A percentile compares a stretch with the other conserved stretches of the same genome.
These are phyloP conservation scores for Polypedilum vanderplanki DNA, from an alignment of 1,140 invertebrate genomes.

Conservation along the genomic window DNA sequence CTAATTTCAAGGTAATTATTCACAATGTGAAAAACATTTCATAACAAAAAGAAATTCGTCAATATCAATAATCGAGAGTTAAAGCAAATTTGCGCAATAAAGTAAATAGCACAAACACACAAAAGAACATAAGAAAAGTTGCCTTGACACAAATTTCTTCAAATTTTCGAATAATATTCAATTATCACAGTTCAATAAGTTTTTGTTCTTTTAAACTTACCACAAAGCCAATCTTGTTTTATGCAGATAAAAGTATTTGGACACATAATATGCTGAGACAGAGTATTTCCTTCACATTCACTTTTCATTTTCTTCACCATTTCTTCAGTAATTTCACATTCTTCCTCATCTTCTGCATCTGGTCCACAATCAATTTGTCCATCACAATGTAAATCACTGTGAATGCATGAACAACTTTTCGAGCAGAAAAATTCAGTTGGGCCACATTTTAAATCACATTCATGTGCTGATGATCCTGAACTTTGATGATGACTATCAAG, in stretches of 20 bases:
- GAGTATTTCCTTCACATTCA: conserved; percentile 51
- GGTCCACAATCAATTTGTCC: conserved; percentile 48
- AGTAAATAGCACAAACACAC: no score
- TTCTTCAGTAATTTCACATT: conserved; percentile 49
- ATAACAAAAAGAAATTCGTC: no score
- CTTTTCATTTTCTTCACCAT: conserved; percentile 45
- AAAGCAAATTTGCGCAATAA: no score
- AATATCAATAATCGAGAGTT: no score
- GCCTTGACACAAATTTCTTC: no score
- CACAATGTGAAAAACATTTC: no score
- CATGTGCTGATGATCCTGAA: not conserved
- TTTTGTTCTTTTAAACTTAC: conserved; percentile 44
- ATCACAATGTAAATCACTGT: conserved; percentile 33
- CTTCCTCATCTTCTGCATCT: conserved; percentile 58
- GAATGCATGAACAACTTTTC: conserved; percentile 20
- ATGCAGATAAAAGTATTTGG: conserved; percentile 66
- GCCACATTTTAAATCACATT: conserved; percentile 12
- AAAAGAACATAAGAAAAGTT: no score
- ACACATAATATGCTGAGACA: conserved; percentile 52
- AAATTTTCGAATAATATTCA: no score
- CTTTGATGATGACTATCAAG: not conserved
- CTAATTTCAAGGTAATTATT: no score
- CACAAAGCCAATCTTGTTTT: conserved; percentile 66
- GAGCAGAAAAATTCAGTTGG: not conserved
- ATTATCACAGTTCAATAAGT: no score